A percentile compares a stretch with the other conserved stretches of the same genome.
Evolutionary conservation across 1,140 invertebrate species (phyloP).

Genomic region (Drosophila nigrodunni): DNA sequence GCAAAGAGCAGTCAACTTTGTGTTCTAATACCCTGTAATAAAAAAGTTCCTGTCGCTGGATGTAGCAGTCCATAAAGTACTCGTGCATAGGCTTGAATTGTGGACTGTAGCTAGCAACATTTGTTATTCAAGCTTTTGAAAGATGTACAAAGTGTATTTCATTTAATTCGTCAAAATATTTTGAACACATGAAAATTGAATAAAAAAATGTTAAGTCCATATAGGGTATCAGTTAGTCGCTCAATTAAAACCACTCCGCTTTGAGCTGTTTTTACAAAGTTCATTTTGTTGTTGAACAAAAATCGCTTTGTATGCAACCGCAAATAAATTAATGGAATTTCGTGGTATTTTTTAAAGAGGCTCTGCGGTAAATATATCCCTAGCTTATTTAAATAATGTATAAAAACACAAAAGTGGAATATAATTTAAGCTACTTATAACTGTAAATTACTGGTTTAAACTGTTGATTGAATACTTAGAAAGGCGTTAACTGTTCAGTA

Average conservation of each 20-base stretch:
- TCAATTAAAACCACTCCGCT: neutral
- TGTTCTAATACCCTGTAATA: slow-evolving; percentile 20
- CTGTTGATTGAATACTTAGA: slow-evolving; percentile 30
- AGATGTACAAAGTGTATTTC: too few relatives aligned
- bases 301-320: slow-evolving; percentile 41
- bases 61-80: neutral
- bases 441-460: slow-evolving; percentile 29
- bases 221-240: neutral
- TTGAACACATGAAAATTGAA: too few relatives aligned
- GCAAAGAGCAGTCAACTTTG: slow-evolving; percentile 53
- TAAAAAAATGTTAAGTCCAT: neutral
- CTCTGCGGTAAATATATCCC: slow-evolving; percentile 26
- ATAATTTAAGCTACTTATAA: slow-evolving; percentile 54
- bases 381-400: slow-evolving; percentile 31
- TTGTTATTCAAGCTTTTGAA: too few relatives aligned
- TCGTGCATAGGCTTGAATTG: neutral
- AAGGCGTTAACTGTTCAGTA: slow-evolving; percentile 24
- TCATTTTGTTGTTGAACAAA: slow-evolving; percentile 33
- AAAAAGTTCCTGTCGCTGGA: neutral
- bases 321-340: slow-evolving; percentile 57
- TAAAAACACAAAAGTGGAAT: slow-evolving; percentile 17
- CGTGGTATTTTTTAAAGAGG: slow-evolving; percentile 42
- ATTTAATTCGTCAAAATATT: too few relatives aligned
- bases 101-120: too few relatives aligned
- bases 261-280: slow-evolving; percentile 20